Evolutionary conservation across 2,797 vertebrate genomes (phyloP).

Genomic region (Pitangus sulphuratus): DNA sequence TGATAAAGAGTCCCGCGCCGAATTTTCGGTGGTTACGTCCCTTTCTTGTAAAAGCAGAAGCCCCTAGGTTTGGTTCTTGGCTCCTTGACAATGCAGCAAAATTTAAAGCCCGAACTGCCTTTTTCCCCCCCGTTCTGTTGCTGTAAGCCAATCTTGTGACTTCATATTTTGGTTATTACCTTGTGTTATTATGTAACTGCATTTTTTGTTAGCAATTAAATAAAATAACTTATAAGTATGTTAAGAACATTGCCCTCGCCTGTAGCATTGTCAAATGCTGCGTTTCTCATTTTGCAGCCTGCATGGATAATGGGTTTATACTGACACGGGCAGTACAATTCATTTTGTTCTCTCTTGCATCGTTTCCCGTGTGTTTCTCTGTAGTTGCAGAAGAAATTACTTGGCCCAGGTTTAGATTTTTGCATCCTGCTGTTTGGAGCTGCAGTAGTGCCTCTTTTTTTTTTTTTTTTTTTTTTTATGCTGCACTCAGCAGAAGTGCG

Average conservation of each 20-base stretch:
- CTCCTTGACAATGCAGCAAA: slow-evolving; percentile 70
- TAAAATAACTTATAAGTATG: slow-evolving; percentile 46
- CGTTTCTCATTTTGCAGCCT: slow-evolving; percentile 22
- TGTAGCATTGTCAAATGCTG: slow-evolving; percentile 38
- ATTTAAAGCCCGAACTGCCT: not conserved
- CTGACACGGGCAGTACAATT: not conserved
- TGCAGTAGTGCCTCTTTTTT: slow-evolving; percentile 55
- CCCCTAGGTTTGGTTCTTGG: not conserved
- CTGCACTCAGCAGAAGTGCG: slow-evolving; percentile 68
- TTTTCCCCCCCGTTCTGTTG: not conserved
- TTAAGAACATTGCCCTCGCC: slow-evolving; percentile 52
- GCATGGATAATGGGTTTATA: not conserved
- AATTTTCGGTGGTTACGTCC: not conserved
- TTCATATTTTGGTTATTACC: slow-evolving; percentile 33
- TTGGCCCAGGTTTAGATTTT: slow-evolving; percentile 42
- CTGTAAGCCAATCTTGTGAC: not conserved
- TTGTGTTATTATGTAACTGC: slow-evolving; percentile 44
- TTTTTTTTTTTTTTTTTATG: not conserved
- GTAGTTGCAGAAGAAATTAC: slow-evolving; percentile 39
- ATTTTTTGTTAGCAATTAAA: not conserved
- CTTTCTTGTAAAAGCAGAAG: not conserved
- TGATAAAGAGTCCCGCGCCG: not conserved
- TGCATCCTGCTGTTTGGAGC: slow-evolving; percentile 58
- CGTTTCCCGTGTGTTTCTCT: not conserved
- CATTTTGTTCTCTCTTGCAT: slow-evolving; percentile 26